Percentiles rank a stretch among this genome's conserved stretches.
Conservation (phyloP, 2,113 vertebrate genomes). For the Oophaga pumilio region DNA sequence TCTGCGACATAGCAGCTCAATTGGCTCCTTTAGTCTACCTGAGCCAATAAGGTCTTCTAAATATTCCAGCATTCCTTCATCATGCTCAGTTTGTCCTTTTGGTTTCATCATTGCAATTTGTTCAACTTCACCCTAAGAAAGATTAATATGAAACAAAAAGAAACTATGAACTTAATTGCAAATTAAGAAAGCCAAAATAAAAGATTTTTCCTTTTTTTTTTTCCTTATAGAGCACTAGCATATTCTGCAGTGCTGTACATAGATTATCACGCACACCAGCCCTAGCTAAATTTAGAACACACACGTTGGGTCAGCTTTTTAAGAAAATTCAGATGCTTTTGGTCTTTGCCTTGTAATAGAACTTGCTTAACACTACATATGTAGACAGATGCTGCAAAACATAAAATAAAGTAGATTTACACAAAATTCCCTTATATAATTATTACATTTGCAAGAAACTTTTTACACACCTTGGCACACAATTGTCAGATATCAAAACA, state of each 20-base stretch:
- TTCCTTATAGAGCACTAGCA: not conserved
- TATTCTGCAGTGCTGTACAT: not conserved
- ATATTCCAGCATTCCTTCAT: constrained; percentile 97
- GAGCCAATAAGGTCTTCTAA: constrained; percentile 96
- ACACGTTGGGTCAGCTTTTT: not conserved
- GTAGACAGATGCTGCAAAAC: not conserved
- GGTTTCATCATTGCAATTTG: constrained; percentile 99
- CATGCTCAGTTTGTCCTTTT: constrained; percentile 92
- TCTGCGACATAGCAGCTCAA: constrained; percentile 80
- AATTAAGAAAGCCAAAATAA: no score
- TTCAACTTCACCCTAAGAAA: constrained; percentile 92
- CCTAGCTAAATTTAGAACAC: not conserved
- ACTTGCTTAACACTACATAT: not conserved
- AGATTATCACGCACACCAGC: no score
- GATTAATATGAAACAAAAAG: not conserved
- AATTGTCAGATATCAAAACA: no score
- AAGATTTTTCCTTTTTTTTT: no score
- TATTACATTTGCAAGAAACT: no score
- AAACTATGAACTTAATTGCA: not conserved
- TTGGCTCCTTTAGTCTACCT: constrained; percentile 89
- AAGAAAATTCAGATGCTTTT: not conserved
- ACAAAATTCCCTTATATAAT: not conserved
- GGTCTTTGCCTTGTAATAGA: not conserved
- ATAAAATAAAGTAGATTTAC: not conserved
- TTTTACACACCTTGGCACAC: no score